These are phyloP conservation scores for Alethe diademata DNA, from an alignment of 2,113 vertebrate species.

Conservation along the genomic window DNA sequence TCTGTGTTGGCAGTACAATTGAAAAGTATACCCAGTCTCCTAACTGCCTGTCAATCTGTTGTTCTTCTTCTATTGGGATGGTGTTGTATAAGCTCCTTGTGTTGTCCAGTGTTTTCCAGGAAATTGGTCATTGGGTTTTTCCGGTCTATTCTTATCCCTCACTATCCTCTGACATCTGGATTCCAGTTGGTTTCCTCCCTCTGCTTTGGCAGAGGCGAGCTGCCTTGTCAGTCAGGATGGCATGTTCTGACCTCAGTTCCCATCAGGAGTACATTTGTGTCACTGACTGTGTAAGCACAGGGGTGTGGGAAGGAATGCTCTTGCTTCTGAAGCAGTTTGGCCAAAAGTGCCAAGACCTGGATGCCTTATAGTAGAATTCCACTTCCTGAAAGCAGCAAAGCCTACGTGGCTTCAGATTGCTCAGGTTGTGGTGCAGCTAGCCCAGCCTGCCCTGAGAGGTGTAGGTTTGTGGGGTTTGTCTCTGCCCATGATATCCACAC, in stretches of 20 bases:
- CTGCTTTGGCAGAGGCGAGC: neutral
- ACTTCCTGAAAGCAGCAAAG: neutral
- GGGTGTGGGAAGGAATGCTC: neutral
- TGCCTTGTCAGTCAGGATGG: neutral
- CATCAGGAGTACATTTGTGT: neutral
- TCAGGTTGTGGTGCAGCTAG: neutral
- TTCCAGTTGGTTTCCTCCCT: neutral
- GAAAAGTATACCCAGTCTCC: neutral
- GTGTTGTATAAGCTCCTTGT: neutral
- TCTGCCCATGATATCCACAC: accelerated
- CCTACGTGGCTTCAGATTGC: accelerated
- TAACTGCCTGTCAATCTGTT: neutral
- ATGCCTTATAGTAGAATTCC: neutral
- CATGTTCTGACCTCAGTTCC: neutral
- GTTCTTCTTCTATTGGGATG: neutral
- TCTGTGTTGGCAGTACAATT: neutral
- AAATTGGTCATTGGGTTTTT: neutral
- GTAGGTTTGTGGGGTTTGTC: neutral
- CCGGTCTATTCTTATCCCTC: neutral
- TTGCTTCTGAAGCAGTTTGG: neutral
- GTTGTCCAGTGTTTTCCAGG: neutral
- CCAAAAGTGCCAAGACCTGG: neutral
- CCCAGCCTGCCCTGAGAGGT: neutral
- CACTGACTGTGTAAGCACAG: neutral
- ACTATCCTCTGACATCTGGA: neutral